Conservation (phyloP, 64 coral and sea anemone species). For the Montipora cactus region DNA sequence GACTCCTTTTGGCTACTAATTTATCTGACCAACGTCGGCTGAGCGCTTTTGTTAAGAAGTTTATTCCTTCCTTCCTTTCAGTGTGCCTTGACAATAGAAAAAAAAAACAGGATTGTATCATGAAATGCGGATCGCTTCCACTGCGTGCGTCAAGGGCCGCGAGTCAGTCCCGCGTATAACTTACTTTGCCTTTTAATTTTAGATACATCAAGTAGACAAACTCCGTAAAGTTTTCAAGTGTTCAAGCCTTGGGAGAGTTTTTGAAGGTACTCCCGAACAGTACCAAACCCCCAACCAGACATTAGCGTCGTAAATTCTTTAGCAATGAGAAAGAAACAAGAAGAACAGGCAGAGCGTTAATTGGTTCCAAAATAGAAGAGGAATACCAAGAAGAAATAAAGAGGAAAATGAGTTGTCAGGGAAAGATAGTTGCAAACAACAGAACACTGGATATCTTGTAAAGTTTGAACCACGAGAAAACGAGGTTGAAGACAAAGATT, state of each 20-base stretch:
- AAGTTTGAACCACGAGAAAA: conserved; percentile 27
- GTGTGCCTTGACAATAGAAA: too few relatives aligned
- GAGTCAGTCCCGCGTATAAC: too few relatives aligned
- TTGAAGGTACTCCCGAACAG: neutral
- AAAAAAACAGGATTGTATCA: too few relatives aligned
- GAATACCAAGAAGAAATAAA: conserved; percentile 60
- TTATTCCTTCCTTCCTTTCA: too few relatives aligned
- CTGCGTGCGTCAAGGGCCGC: too few relatives aligned
- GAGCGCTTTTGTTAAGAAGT: too few relatives aligned
- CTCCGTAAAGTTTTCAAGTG: neutral
- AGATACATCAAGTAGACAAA: too few relatives aligned
- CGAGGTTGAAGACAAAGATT: too few relatives aligned
- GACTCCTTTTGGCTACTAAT: too few relatives aligned
- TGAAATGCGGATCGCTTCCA: too few relatives aligned
- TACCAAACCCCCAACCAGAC: conserved; percentile 66
- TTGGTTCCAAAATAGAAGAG: conserved; percentile 27
- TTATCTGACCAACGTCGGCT: too few relatives aligned
- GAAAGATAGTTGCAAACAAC: conserved; percentile 44
- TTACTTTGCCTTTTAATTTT: too few relatives aligned
- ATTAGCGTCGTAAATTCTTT: conserved; percentile 13
- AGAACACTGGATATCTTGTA: conserved; percentile 61
- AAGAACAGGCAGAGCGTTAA: conserved; percentile 54
- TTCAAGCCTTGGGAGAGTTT: conserved; percentile 5
- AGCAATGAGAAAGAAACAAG: neutral
- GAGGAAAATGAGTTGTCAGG: conserved; percentile 21